Evolutionary conservation across 2,113 vertebrate species (phyloP).

Genomic region (Myotis yumanensis): DNA sequence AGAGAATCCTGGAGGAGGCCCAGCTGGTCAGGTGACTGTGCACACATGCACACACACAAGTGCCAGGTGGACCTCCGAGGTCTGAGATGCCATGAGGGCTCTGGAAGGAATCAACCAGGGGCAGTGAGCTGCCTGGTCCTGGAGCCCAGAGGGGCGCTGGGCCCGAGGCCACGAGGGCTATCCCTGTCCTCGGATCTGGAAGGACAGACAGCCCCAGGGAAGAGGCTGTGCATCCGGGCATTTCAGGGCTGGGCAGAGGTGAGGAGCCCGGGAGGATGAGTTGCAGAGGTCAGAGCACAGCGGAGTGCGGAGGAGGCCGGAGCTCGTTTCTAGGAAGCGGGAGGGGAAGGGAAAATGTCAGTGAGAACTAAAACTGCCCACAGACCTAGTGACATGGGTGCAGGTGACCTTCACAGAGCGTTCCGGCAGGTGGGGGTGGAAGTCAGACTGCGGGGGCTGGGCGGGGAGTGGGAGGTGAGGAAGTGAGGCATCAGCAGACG

Average conservation of each 20-base stretch:
- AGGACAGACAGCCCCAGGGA: background rate
- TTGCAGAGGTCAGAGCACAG: background rate
- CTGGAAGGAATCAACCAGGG: too few species aligned
- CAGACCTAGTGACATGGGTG: background rate
- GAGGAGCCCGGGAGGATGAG: background rate
- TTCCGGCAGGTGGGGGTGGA: background rate
- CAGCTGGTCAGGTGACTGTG: background rate
- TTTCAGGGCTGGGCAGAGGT: background rate
- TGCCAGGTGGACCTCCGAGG: background rate
- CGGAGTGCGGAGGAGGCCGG: fast-evolving
- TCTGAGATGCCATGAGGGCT: background rate
- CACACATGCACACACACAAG: too few species aligned
- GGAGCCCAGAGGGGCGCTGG: background rate
- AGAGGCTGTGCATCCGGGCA: background rate
- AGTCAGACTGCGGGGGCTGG: background rate
- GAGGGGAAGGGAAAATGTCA: background rate
- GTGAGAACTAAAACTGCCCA: background rate
- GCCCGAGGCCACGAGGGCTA: fast-evolving
- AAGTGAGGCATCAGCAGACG: background rate
- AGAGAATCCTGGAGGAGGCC: background rate
- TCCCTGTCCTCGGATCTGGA: background rate
- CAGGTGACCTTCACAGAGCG: background rate
- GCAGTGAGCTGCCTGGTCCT: background rate
- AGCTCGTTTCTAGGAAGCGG: background rate
- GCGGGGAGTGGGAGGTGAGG: background rate